Base-by-base conservation (phyloP, 1,140 invertebrate genomes). In the Zelostemma sp. region DNA sequence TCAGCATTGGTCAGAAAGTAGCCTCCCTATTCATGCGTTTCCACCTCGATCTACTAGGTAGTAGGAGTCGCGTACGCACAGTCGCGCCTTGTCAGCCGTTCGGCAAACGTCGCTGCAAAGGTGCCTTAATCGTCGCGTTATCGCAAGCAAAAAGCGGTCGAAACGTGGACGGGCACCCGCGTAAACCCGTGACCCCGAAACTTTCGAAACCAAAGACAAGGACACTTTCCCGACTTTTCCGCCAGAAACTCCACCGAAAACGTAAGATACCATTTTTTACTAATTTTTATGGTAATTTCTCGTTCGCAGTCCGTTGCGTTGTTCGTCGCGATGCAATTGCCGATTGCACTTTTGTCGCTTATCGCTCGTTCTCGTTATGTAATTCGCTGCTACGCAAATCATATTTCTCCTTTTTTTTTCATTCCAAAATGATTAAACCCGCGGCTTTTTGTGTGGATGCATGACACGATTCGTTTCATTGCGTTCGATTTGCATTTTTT, bases 41-140 rank as follows among this genome's bases (percentile, higher is more conserved):
- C 62, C 62, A 50, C 74, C 53, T 61, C 73, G 69, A 71, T 67
- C 59, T 60, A 72, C 71, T 71, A 65, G 72, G 72, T 74, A 71
- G 76, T 71, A 69, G 69, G 66, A 79, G 77, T 73, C 61, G 69
- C 55, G 66, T 72, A 73, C 62, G 76, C 75, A 79, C 80, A 82
- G 80, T 82, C 77, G 78, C 69, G 75, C 68, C 69, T 76, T 74
- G 74, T 75, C 77, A 48, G 65, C 74, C 75, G 76, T 46, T 68
- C 50, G 50, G 72, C 75, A 66, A 64, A 72, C 67, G 72, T 74
- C 72, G 73, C 48, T 41, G 16, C 43, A 51, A 57, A 65, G 14
- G 51, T 57, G 16, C 40, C 38, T 55, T 57, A 33, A 38, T 43
- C 16, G 49, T 49, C 31, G 33, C 57, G 41, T 16, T 58, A 35